These are phyloP conservation scores for Drosophila kepulauana DNA, from an alignment of 1,140 invertebrate genomes.

Conservation along the genomic window DNA sequence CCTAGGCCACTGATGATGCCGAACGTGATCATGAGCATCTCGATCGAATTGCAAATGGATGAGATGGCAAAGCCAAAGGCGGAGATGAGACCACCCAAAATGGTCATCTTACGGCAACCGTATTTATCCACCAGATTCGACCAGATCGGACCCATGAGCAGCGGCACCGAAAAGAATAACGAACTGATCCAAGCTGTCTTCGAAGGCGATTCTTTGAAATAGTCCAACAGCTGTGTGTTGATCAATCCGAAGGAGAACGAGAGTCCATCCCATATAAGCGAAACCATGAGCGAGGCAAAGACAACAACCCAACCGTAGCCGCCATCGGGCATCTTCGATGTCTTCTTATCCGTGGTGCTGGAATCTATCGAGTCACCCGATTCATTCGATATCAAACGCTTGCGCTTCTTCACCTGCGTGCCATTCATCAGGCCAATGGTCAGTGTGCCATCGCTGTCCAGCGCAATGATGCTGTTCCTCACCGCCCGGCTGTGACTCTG, in stretches of 20 bases:
- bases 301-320: slow-evolving; percentile 95
- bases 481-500: slow-evolving; percentile 60
- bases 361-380: slow-evolving; percentile 82
- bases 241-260: slow-evolving; percentile 97
- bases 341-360: slow-evolving; percentile 70
- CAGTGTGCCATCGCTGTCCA: slow-evolving; percentile 54
- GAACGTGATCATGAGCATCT: slow-evolving; percentile 93
- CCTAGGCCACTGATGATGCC: slow-evolving; percentile 94
- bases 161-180: slow-evolving; percentile 94
- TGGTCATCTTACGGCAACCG: slow-evolving; percentile 94
- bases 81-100: slow-evolving; percentile 91
- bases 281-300: slow-evolving; percentile 92
- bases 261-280: slow-evolving; percentile 97
- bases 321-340: slow-evolving; percentile 82
- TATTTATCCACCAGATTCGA: slow-evolving; percentile 95
- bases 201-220: slow-evolving; percentile 93
- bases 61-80: slow-evolving; percentile 93
- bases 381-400: slow-evolving; percentile 79
- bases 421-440: slow-evolving; percentile 52
- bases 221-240: slow-evolving; percentile 93
- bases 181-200: slow-evolving; percentile 95
- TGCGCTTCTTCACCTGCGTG: slow-evolving; percentile 73
- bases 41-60: slow-evolving; percentile 89
- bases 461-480: slow-evolving; percentile 66
- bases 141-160: slow-evolving; percentile 89